Conservation (phyloP, 2,113 vertebrate genomes). For the Elanoides forficatus region DNA sequence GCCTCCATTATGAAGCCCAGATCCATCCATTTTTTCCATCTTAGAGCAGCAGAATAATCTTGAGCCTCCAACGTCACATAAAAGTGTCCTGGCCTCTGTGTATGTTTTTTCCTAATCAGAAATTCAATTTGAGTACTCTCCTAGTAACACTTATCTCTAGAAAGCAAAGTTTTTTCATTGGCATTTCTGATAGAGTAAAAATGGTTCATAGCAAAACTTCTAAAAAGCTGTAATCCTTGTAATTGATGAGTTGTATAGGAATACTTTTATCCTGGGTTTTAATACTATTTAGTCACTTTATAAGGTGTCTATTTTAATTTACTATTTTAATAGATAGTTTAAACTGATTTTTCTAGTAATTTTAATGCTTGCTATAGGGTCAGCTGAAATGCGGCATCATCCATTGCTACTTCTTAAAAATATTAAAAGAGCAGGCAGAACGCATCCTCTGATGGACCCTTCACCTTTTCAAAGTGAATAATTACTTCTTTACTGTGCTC, state of each 20-base stretch:
- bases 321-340: background rate
- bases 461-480: background rate
- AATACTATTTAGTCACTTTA: background rate
- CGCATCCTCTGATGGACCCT: background rate
- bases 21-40: background rate
- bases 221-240: background rate
- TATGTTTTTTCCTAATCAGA: background rate
- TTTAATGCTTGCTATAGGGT: background rate
- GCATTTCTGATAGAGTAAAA: background rate
- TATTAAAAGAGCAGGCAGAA: background rate
- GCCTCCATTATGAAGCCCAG: background rate
- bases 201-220: background rate
- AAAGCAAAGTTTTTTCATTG: background rate
- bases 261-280: background rate
- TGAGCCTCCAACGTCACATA: rapidly evolving
- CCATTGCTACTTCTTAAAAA: background rate
- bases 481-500: background rate
- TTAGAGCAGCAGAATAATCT: background rate
- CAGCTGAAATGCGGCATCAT: background rate
- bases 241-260: background rate
- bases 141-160: background rate
- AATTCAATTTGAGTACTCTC: background rate
- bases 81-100: background rate
- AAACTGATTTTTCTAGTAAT: background rate
- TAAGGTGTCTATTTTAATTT: background rate